Base-by-base conservation (phyloP, 2,113 vertebrate species). In the Dendrocopos noguchii region DNA sequence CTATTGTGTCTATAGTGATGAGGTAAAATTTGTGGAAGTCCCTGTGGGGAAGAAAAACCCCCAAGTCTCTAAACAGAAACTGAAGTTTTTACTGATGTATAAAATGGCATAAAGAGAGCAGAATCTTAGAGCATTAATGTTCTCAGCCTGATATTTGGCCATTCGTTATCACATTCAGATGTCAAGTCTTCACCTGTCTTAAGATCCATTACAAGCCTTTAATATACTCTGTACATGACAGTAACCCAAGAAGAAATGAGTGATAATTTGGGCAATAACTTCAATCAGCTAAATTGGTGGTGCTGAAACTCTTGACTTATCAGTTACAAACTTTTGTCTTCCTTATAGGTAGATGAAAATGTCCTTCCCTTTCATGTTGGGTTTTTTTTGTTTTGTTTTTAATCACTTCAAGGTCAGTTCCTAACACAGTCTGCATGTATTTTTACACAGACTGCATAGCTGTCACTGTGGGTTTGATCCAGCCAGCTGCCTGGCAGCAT, bases 261-360 rank as follows among this genome's bases (percentile, higher is more conserved):
- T 29, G 46, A 94, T 27, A 81, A 92, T 67, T 72, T 75, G 68
- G 84, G 79, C 82, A 92, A 53, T 91, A 92, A 89, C 24, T 89
- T 89, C 59, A 78, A 5, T 61, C 76, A 56, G 78, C 64, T 84
- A 39, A 87, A 87, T 92, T 52, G 82, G 57, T 61, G 84, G 84
- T 96, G 93, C 93, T 94, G 91, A 92, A 93, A 77, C 75, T 92
- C 89, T 74, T 93, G 89, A 74, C n/a, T 71, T 61, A 64, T 78
- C 50, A 74, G 79, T 92, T 84, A 83, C 12, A 77, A 83, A 55
- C 55, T 87, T 82, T 60, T 92, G 53, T 85, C 47, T 89, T 44
- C 25, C 12, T 56, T 91, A 61, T 92, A 94, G 14, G 15, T 15
- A 44, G 79, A 84, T 66, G 66, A 25, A 61, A 70, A 79, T 24